Conservation (phyloP, 2,113 vertebrate species). For the Raphicerus campestris region DNA sequence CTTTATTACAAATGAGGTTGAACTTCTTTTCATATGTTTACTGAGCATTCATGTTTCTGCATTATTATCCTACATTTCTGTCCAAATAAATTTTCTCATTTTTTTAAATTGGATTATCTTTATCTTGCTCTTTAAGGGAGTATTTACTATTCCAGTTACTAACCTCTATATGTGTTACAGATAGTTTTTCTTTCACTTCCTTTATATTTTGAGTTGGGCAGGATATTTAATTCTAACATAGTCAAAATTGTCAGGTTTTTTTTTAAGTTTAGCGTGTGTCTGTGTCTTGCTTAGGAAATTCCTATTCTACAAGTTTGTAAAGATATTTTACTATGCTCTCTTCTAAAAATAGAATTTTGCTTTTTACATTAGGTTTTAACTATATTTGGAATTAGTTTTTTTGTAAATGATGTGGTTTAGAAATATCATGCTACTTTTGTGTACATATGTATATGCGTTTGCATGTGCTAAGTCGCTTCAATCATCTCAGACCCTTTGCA, state of each 20-base stretch:
- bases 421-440: neutral
- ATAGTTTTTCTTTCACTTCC: neutral
- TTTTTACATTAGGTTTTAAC: conserved; percentile 4
- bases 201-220: neutral
- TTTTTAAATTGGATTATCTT: neutral
- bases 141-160: neutral
- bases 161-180: neutral
- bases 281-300: neutral
- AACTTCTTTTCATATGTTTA: neutral
- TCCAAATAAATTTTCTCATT: neutral
- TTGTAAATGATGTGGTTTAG: neutral
- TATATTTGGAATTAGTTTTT: neutral
- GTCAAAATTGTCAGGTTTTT: neutral
- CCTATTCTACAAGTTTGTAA: neutral
- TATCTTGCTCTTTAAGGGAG: neutral
- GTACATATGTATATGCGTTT: neutral
- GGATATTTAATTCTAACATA: neutral
- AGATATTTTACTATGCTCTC: neutral
- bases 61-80: neutral
- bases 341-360: no score
- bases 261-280: neutral
- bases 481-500: neutral
- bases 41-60: neutral
- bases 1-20: neutral
- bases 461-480: neutral